Conservation (phyloP, 1,140 invertebrate genomes). For the Procambarus clarkii region DNA sequence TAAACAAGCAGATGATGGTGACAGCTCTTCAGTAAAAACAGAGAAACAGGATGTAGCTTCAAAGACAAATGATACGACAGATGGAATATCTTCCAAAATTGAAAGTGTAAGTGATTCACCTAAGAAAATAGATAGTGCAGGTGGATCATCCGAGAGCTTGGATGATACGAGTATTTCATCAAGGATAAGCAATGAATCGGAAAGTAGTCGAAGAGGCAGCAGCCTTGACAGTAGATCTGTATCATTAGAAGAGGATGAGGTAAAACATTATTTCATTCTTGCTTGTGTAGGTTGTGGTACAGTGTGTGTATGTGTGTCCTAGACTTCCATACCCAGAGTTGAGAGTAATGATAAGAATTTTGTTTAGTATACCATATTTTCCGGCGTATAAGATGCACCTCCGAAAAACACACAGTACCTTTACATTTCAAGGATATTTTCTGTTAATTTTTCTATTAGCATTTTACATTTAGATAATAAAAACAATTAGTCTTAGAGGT, state of each 20-base stretch:
- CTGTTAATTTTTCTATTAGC: too few relatives aligned
- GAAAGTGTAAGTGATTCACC: constrained; percentile 8
- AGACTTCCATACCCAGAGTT: not conserved
- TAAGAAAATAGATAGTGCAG: not conserved
- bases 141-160: not conserved
- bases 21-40: not conserved
- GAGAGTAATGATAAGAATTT: not conserved
- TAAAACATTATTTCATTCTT: not conserved
- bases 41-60: not conserved
- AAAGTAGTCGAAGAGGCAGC: constrained; percentile 10
- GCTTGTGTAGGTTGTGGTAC: not conserved
- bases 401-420: too few relatives aligned
- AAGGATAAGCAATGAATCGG: not conserved
- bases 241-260: constrained; percentile 9
- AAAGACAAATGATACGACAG: not conserved
- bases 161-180: not conserved
- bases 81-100: not conserved
- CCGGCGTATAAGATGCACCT: too few relatives aligned
- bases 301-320: not conserved
- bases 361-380: too few relatives aligned
- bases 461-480: too few relatives aligned
- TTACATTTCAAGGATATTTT: too few relatives aligned
- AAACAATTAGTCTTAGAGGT: too few relatives aligned
- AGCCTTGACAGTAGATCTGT: constrained; percentile 33
- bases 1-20: not conserved